Evolutionary conservation across 2,888 invertebrate genomes (phyloP), one percentile per base, ranked within the genome.

Genomic region (Drosophila niveifrons): DNA sequence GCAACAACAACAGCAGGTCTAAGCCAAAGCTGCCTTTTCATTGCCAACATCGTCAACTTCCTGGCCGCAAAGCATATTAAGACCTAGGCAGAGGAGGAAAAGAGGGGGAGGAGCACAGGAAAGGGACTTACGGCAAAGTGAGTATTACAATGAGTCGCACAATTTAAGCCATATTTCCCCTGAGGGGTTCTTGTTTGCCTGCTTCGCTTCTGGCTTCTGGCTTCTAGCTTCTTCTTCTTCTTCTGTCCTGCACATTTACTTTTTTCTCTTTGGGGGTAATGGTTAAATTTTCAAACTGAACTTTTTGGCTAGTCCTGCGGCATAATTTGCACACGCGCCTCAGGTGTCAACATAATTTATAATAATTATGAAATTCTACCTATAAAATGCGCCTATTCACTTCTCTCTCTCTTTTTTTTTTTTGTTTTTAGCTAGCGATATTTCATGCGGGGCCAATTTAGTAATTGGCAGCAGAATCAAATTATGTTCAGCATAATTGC

Each of bases 341-440:
- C 82, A 83, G 82, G 89, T 88, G 83, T 88, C 83, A 73, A 78
- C 87, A 83, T 83, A 88, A 83, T 86, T 88, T 70, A 81, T 64
- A 78, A 81, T 87, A 83, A 83, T 83, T 83, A 83, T 84, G 71
- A 89, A 75, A 83, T 72, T 79, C 66, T 57, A 55, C 44, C 70
- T 61, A 72, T 77, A 74, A 66, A 75, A 62, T 43, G 34, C 39
- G 52, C 41, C 66, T 44, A 71, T 75, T 75, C 41, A 66, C 67
- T 47, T 58, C 31, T 53, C 18, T 18, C 18, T 50, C 31, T 53
- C 18, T 18, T 13, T 50, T 17, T 31, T 7, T 15, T 15, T 41
- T 53, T 31, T 29, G 9, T n/a, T 47, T n/a, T 47, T 28, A 10
- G 10, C n/a, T n/a, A 23, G 34, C 39, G 15, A 34, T 73, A 57